A percentile compares a stretch with the other conserved stretches of the same genome.
phyloP scores from a whole-genome alignment of 2,797 vertebrate species.

The Coendou prehensilis region DNA sequence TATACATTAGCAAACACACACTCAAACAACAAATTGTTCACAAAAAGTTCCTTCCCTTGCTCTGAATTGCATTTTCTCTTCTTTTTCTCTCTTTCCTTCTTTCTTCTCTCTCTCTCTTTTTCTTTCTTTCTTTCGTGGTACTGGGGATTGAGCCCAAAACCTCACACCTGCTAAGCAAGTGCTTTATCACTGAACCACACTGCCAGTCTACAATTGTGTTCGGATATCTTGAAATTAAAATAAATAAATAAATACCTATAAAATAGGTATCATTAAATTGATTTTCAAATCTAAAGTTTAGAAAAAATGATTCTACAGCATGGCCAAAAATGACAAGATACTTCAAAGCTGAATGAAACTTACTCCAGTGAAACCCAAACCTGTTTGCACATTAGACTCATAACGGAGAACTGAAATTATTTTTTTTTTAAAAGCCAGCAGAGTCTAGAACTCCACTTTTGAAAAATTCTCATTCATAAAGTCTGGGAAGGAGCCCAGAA shows the following conservation, averaged over 20 bases:
- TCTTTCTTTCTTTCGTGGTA: not conserved
- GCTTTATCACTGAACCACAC: not conserved
- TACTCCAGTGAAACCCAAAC: not conserved
- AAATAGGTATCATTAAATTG: not conserved
- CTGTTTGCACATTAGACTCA: not conserved
- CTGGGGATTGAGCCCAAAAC: not conserved
- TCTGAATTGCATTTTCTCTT: not conserved
- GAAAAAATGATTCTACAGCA: not conserved
- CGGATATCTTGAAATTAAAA: not conserved
- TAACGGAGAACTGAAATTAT: constrained; percentile 37
- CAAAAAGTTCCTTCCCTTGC: not conserved
- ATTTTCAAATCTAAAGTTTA: constrained; percentile 58
- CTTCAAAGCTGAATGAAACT: not conserved
- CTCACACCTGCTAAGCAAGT: not conserved
- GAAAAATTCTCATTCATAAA: constrained; percentile 54
- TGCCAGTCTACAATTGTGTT: not conserved
- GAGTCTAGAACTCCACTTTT: constrained; percentile 26
- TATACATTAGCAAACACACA: not conserved
- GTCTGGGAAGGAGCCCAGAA: not conserved
- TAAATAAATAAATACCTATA: not conserved
- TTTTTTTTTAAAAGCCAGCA: not conserved
- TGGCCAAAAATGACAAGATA: not conserved
- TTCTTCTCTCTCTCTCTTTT: not conserved
- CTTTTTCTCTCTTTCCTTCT: not conserved
- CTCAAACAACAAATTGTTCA: constrained; percentile 35